Evolutionary conservation across 2,113 vertebrate species (phyloP), one percentile per base, ranked within the genome.

Genomic region (Diglossa brunneiventris): DNA sequence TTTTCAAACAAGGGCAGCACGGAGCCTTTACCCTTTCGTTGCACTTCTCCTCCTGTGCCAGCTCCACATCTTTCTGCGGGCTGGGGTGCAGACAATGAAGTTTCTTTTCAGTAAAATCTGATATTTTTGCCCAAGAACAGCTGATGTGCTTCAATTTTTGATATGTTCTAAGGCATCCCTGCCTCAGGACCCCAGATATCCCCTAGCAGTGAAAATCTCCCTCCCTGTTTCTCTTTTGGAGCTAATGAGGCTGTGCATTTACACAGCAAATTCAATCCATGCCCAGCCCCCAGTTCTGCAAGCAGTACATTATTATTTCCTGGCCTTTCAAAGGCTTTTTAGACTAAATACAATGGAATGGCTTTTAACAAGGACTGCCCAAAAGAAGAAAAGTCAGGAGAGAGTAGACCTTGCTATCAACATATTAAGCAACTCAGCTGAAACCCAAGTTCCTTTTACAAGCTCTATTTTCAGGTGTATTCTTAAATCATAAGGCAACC

Each of bases 211-310:
- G 88, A 50, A 89, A 76, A 77, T 55, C 50, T 59, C 78, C 90
- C 80, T 75, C 73, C 50, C 79, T 33, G 10, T 92, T 87, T 76
- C 81, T 64, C 59, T 87, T 83, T 56, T 18, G 59, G 68, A 94
- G 87, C 55, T 93, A 92, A 92, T 89, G 80, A 94, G 42, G 81
- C 83, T 91, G 76, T 82, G 70, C 92, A 95, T 96, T 96, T 96
- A 87, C 81, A 83, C 86, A 87, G 91, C 72, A 87, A 80, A 94
- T 88, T 61, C 96, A 95, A 83, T 74, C 20, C 87, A 46, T 70
- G 81, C 87, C 11, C 6, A 67, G 42, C 61, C 20, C 33, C 35
- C 67, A 20, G 47, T 18, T 85, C 89, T 91, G 69, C 2, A 6
- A 94, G 78, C 81, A 83, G 49, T 41, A 62, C 92, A 73, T 95